Percentiles rank a stretch among this genome's conserved stretches.
These are phyloP conservation scores for Habroteleia sp. DNA, from an alignment of 2,888 invertebrate species.

Conservation along the genomic window DNA sequence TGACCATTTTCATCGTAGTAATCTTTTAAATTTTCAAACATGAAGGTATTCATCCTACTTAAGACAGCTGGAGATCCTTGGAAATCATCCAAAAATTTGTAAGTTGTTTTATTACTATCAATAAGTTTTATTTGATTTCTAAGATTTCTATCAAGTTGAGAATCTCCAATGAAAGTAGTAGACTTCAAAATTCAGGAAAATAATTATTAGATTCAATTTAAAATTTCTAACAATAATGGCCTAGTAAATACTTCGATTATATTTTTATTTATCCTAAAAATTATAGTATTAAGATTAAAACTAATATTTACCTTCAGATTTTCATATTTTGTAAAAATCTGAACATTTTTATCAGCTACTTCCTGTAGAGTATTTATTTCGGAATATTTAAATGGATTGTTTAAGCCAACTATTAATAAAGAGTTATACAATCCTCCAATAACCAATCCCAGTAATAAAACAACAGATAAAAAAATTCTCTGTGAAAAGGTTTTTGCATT, in stretches of 20 bases:
- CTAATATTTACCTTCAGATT: slow-evolving; percentile 63
- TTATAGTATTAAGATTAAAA: slow-evolving; percentile 3
- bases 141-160: slow-evolving; percentile 5
- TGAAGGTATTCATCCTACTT: slow-evolving; percentile 17
- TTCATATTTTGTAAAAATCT: slow-evolving; percentile 69
- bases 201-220: no score
- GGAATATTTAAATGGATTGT: slow-evolving; percentile 68
- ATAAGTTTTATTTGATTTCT: slow-evolving; percentile 11
- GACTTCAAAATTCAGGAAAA: slow-evolving; percentile 9
- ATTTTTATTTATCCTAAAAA: no score
- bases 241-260: background rate
- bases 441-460: slow-evolving; percentile 68
- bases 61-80: background rate
- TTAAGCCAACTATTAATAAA: slow-evolving; percentile 68
- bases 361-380: slow-evolving; percentile 68
- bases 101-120: slow-evolving; percentile 4
- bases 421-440: slow-evolving; percentile 69
- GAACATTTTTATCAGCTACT: slow-evolving; percentile 64
- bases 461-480: slow-evolving; percentile 63
- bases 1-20: slow-evolving; percentile 65
- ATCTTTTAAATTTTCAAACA: slow-evolving; percentile 50
- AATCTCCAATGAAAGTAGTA: slow-evolving; percentile 6
- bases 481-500: slow-evolving; percentile 59
- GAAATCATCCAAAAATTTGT: background rate
- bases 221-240: no score